phyloP scores from a whole-genome alignment of 2,113 vertebrate genomes.

The Cacatua alba region DNA sequence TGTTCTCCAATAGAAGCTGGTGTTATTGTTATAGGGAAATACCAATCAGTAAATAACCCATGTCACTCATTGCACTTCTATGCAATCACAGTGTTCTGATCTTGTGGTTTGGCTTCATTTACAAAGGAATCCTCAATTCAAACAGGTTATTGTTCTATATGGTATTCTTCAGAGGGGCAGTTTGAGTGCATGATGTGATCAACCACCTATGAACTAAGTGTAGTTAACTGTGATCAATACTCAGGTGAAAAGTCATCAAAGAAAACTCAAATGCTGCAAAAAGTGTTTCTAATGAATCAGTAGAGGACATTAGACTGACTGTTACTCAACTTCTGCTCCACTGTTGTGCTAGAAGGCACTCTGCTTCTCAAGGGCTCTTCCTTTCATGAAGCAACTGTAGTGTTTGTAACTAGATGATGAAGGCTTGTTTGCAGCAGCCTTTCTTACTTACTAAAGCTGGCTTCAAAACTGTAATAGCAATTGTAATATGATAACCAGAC shows the following conservation, averaged over 20 bases:
- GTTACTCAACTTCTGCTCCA: background rate
- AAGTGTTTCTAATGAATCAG: background rate
- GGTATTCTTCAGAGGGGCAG: background rate
- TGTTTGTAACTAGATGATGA: background rate
- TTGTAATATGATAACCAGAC: background rate
- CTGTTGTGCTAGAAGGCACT: background rate
- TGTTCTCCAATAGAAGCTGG: constrained; percentile 40
- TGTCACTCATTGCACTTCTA: constrained; percentile 33
- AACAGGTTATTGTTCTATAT: background rate
- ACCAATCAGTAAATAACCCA: constrained; percentile 55
- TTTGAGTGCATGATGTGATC: background rate
- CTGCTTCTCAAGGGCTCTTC: background rate
- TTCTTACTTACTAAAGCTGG: background rate
- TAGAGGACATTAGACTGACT: background rate
- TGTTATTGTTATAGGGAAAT: constrained; percentile 19
- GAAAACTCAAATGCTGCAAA: background rate
- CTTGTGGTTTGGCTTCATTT: constrained; percentile 43
- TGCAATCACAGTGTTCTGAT: constrained; percentile 28
- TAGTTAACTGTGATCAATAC: background rate
- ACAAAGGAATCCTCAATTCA: constrained; percentile 34
- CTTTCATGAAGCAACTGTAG: background rate
- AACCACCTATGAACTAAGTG: background rate
- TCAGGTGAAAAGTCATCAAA: background rate
- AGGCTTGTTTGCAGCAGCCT: background rate
- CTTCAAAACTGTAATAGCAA: background rate